Base-by-base conservation (phyloP, 2,888 invertebrate species). In the Drosophila mimica region DNA sequence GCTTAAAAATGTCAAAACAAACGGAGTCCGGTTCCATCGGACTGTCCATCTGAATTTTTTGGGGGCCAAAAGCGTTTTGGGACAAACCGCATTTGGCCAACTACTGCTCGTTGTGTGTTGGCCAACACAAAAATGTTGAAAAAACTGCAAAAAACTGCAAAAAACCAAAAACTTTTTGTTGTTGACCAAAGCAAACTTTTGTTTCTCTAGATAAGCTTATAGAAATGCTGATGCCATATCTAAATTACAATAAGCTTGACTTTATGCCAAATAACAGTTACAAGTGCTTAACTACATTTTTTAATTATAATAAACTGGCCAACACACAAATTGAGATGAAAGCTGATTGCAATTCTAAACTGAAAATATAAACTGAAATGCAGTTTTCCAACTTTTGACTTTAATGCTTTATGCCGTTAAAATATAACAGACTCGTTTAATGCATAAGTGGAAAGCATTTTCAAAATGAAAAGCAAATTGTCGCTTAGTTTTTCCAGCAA, bases 1-100 rank as follows among this genome's bases (percentile, higher is more conserved):
- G 74, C 89, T 86, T 86, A 81, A 88, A 90, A 89, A 74, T 89
- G 88, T 80, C 81, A 80, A 78, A 82, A 79, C 69, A 87, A 87
- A 76, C 54, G 58, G 66, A 63, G 59, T 63, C 36, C 34, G 52
- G 36, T n/a, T 57, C 48, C 40, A 38, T 28, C 31, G 20, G 70
- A 34, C 54, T 53, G 72, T 77, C 72, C 78, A 74, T 60, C 78
- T 60, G 51, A 56, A 77, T 71, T 38, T 40, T 48, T 63, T n/a
- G n/a, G n/a, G n/a, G 34, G 38, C 9, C 20, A 65, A 46, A 43
- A 46, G 31, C 43, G 8, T 43, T 61, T 31, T 73, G 66, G 66
- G 49, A 46, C 52, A 60, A 57, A 76, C 79, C 79, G 62, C 76
- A 77, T 54, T 57, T 38, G 56, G 58, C 54, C 59, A 74, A 57